Percentiles rank a stretch among this genome's conserved stretches.
Evolutionary conservation across 2,113 vertebrate genomes (phyloP).

Genomic region (Corythaeola cristata): DNA sequence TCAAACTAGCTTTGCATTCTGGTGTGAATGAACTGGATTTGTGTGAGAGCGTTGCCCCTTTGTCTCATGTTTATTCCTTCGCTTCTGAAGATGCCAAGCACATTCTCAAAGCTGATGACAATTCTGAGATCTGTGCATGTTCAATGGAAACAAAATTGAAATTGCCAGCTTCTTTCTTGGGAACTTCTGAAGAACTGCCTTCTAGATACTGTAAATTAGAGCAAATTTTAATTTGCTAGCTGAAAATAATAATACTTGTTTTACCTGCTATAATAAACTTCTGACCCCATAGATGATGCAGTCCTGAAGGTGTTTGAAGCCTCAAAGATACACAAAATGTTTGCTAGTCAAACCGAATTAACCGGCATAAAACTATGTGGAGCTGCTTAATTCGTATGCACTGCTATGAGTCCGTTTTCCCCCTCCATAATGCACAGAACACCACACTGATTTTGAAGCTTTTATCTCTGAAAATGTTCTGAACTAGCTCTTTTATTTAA

Average conservation of each 20-base stretch:
- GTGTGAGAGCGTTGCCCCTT: background rate
- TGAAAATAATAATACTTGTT: background rate
- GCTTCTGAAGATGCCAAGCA: background rate
- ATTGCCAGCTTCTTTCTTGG: background rate
- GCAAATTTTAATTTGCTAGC: background rate
- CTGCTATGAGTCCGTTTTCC: background rate
- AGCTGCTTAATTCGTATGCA: background rate
- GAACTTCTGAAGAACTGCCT: background rate
- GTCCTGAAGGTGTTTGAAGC: background rate
- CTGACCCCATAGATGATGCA: background rate
- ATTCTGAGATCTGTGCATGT: background rate
- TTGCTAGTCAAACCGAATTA: background rate
- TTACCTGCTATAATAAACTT: background rate
- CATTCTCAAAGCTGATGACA: background rate
- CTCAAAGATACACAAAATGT: background rate
- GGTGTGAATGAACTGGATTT: background rate
- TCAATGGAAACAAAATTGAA: background rate
- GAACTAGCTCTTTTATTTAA: background rate
- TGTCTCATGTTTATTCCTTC: background rate
- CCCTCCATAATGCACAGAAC: background rate
- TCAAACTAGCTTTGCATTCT: background rate
- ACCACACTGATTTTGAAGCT: background rate
- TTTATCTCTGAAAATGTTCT: background rate
- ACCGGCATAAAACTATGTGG: background rate
- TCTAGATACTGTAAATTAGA: background rate